Base-by-base conservation (phyloP, 1,140 invertebrate species). In the Notospermus geniculatus region DNA sequence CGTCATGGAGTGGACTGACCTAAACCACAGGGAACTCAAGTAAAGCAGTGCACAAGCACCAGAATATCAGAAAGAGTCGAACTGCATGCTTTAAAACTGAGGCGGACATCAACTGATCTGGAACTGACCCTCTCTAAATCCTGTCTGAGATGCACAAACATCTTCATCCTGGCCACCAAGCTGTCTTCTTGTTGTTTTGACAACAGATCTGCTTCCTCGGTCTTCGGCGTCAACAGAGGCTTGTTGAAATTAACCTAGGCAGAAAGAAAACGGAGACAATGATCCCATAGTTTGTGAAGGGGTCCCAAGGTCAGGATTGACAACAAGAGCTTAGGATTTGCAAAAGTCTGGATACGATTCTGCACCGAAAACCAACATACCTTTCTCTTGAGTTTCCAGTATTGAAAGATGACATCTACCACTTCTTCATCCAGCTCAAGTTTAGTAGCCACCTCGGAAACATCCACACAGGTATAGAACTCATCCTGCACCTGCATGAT, bases 61-160 rank as follows among this genome's bases (percentile, higher is more conserved):
- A n/a, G n/a, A 43, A 43, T 19, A 43, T 13, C 19, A 43, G 19
- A 13, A 11, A 11, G 11, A 43, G 19, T 43, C 19, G 11, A 13
- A 19, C 19, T 13, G 11, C 39, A 43, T 43, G 11, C 39, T 13
- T 43, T 19, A 13, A 13, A 43, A 19, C 39, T 13, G 39, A 43
- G 19, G 39, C 39, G 11, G 11, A 13, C 11, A 43, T 13, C 19
- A 11, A 13, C 11, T 13, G 39, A 63, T 22, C 29, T 41, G 28
- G 29, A 30, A 50, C 80, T 78, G 78, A 87, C 95, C 73, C 94
- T 87, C 77, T 97, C 95, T 36, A 97, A 80, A 82, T 97, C 93
- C 80, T 97, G 95, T 13, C 95, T 84, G 5, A 97, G 80, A 75
- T 97, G 93, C 1, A 97, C 93, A 82, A 97, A 96, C 85, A 93